phyloP scores from a whole-genome alignment of 2,888 invertebrate species.

The Phymatocera aterrima region DNA sequence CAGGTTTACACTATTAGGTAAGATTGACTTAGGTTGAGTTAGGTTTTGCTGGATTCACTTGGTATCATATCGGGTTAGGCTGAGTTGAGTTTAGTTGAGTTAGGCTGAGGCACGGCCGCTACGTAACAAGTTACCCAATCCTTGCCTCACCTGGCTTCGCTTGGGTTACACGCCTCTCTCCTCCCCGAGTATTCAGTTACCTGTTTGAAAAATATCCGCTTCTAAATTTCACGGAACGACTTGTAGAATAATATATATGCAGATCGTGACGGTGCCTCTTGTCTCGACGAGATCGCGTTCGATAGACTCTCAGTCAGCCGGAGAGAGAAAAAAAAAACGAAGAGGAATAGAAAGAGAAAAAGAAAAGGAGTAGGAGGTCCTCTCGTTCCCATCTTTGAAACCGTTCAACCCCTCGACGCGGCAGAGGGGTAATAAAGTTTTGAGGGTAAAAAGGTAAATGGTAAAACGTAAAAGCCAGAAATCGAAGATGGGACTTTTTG shows the following conservation, averaged over 20 bases:
- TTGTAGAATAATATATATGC: conserved; percentile 22
- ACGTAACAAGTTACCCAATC: conserved; percentile 64
- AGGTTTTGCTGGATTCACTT: neutral
- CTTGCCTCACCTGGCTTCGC: conserved; percentile 49
- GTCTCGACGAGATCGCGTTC: neutral
- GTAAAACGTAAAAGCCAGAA: conserved; percentile 32
- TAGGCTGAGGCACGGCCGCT: conserved; percentile 51
- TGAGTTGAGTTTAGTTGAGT: neutral
- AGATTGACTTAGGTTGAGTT: conserved; percentile 51
- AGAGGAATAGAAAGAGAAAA: neutral
- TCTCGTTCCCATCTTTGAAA: conserved; percentile 9
- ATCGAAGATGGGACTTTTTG: conserved; percentile 16
- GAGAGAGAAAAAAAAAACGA: neutral
- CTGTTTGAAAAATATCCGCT: conserved; percentile 12
- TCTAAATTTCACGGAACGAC: conserved; percentile 19
- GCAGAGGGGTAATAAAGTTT: conserved; percentile 32
- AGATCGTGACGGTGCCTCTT: neutral
- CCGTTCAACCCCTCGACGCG: conserved; percentile 24
- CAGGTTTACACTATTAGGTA: conserved; percentile 52
- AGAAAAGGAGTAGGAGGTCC: neutral
- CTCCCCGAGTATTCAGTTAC: conserved; percentile 46
- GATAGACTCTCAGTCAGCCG: conserved; percentile 14
- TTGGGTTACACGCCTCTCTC: conserved; percentile 33
- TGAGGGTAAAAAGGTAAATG: conserved; percentile 25
- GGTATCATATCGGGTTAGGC: conserved; percentile 3